Conservation (phyloP, 1,140 invertebrate genomes). For the Apis cerana region DNA sequence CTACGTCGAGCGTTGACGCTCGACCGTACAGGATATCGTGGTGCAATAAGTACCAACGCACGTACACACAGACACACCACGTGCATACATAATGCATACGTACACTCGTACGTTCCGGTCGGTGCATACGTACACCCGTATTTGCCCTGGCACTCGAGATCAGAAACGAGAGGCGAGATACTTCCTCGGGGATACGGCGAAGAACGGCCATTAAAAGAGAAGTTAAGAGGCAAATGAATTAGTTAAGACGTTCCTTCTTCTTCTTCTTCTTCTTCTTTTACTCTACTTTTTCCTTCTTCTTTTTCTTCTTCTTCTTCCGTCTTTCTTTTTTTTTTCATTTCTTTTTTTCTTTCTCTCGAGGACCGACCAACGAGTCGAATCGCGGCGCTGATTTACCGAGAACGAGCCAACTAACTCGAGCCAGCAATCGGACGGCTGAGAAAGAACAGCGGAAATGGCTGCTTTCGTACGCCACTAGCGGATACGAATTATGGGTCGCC, state of each 20-base stretch:
- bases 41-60: not conserved
- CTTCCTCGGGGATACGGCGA: not conserved
- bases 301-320: not conserved
- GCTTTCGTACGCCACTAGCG: conserved; percentile 36
- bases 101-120: not conserved
- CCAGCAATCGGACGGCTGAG: conserved; percentile 13
- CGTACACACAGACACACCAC: not conserved
- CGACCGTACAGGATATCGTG: conserved; percentile 3
- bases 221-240: conserved; percentile 45
- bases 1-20: conserved; percentile 44
- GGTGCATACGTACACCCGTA: not conserved
- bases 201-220: conserved; percentile 21
- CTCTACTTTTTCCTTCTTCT: not conserved
- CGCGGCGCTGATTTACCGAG: conserved; percentile 32
- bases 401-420: not conserved
- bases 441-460: conserved; percentile 49
- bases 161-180: not conserved
- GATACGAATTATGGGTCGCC: conserved; percentile 44
- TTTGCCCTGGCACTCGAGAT: not conserved
- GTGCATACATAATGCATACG: conserved; percentile 11
- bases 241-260: conserved; percentile 29
- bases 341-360: not conserved
- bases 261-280: not conserved
- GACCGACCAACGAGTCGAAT: not conserved
- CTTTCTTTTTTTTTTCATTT: not conserved